Evolutionary conservation across 2,113 vertebrate species (phyloP).

Genomic region (Aleadryas rufinucha): DNA sequence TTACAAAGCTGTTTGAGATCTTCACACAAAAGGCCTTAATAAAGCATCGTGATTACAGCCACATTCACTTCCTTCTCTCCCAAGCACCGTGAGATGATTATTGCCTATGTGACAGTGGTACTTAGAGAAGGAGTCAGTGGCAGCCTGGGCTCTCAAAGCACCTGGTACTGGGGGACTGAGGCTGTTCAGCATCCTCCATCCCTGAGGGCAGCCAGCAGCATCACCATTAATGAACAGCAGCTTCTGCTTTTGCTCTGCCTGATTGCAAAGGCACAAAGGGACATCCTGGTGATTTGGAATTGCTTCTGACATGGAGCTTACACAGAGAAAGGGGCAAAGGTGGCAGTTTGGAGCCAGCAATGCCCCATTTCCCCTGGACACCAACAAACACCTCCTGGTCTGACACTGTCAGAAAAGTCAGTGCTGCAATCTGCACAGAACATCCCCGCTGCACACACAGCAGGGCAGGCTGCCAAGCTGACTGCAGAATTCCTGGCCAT

Average conservation of each 20-base stretch:
- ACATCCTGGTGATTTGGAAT: background rate
- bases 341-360: background rate
- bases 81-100: background rate
- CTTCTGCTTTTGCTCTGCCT: background rate
- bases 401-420: background rate
- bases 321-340: background rate
- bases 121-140: background rate
- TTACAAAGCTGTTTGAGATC: background rate
- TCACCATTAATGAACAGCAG: background rate
- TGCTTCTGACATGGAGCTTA: background rate
- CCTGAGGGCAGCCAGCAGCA: conserved; percentile 1
- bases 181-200: background rate
- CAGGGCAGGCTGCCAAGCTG: background rate
- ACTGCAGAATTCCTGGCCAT: background rate
- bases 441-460: background rate
- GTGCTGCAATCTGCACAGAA: background rate
- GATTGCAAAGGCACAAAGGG: background rate
- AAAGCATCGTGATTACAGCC: background rate
- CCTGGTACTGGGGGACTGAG: background rate
- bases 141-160: background rate
- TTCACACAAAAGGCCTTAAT: background rate
- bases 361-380: background rate
- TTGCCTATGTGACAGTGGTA: background rate
- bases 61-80: background rate
- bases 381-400: background rate